A percentile compares a stretch with the other conserved stretches of the same genome.
These are phyloP conservation scores for Bucco capensis DNA, from an alignment of 2,113 vertebrate genomes.

Conservation along the genomic window DNA sequence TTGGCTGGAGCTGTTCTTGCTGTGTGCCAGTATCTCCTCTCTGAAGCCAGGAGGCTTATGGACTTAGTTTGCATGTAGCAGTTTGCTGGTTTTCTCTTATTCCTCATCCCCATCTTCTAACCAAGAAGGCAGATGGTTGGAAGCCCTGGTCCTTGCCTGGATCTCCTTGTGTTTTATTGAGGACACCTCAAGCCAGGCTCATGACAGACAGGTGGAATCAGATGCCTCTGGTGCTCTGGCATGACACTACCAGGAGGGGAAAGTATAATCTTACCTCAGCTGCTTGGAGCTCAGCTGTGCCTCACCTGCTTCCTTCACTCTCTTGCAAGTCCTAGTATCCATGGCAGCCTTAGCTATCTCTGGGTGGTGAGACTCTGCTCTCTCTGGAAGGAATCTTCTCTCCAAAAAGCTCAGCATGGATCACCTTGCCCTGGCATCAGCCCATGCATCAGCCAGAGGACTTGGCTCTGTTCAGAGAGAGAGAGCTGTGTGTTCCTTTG, in stretches of 20 bases:
- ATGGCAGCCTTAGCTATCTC: not conserved
- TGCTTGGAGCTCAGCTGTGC: not conserved
- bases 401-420: not conserved
- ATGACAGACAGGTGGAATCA: not conserved
- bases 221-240: not conserved
- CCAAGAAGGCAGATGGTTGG: not conserved
- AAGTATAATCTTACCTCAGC: not conserved
- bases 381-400: not conserved
- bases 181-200: not conserved
- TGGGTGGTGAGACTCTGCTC: not conserved
- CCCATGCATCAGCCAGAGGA: not conserved
- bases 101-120: not conserved
- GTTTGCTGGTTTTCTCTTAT: not conserved
- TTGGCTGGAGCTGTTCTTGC: conserved; percentile 15
- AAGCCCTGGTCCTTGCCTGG: not conserved
- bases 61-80: not conserved
- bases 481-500: not conserved
- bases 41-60: conserved; percentile 16
- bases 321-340: not conserved
- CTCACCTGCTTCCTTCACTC: not conserved
- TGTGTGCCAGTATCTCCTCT: conserved; percentile 40
- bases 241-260: not conserved
- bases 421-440: not conserved
- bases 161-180: not conserved
- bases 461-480: not conserved